Base-by-base conservation (phyloP, 2,888 invertebrate genomes). In the Lordiphosa andalusiaca region DNA sequence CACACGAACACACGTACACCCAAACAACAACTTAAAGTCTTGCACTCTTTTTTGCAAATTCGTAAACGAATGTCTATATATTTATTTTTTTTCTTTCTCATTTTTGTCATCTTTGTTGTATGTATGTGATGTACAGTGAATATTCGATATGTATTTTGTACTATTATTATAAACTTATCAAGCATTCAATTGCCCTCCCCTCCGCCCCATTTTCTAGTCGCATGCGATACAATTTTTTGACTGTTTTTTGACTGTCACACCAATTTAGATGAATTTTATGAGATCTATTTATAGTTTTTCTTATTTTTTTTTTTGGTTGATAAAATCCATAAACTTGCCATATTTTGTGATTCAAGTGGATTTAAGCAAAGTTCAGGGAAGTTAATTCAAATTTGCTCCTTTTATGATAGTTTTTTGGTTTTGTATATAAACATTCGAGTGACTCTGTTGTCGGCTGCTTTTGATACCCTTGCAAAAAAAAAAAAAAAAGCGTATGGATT, bases 281-380 rank as follows among this genome's bases (percentile, higher is more conserved):
- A 13, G 12, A 23, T 33, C 19, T 46, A n/a, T n/a, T n/a, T n/a
- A n/a, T n/a, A n/a, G 16, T 16, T 1, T 16, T 16, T 16, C 2
- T 16, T 16, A 1, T 16, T 16, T 12, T 33, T 9, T 40, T 46
- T 33, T 10, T 21, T 16, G 12, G 0, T 25, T 25, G 25, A 25
- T 36, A 12, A 5, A 42, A 16, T 44, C 25, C 23, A 53, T 50
- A 57, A 53, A 48, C 40, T 59, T 56, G 62, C 58, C 62, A 57
- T 72, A 48, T 67, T 67, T 80, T 75, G 84, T 85, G 72, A 83
- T 80, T 85, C 81, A 85, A 80, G 81, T 80, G 78, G 78, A 80
- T 76, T 63, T 62, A 65, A 75, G 57, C 69, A 62, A 72, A 67
- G 65, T 73, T 80, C 85, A 73, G 80, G 80, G 67, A 80, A 80